Conservation (phyloP, 2,888 invertebrate genomes). For the Ephialtes manifestator region DNA sequence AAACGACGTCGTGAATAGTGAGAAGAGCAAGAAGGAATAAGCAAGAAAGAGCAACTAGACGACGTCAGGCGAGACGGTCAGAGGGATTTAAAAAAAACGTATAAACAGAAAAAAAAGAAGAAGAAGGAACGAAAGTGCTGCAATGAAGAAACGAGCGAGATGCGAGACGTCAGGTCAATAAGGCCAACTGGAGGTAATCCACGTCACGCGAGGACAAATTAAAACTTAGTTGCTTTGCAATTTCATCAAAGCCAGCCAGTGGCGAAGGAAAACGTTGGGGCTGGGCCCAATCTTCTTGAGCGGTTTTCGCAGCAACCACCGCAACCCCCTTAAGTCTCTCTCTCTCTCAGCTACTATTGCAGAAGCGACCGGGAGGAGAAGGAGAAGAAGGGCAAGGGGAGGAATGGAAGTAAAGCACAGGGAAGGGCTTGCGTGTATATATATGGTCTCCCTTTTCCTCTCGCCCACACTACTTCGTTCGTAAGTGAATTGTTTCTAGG, state of each 20-base stretch:
- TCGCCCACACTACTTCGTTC: constrained; percentile 74
- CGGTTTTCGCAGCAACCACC: constrained; percentile 64
- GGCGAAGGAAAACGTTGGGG: constrained; percentile 60
- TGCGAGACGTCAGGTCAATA: constrained; percentile 75
- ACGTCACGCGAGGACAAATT: constrained; percentile 81
- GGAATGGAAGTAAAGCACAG: constrained; percentile 7
- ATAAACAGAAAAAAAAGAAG: neutral
- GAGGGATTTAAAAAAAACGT: neutral
- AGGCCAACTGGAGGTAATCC: constrained; percentile 80
- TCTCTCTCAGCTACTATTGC: constrained; percentile 12
- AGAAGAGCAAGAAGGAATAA: constrained; percentile 6
- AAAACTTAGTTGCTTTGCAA: constrained; percentile 82
- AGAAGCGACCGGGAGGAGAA: neutral
- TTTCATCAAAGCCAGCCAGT: constrained; percentile 77
- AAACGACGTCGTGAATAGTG: constrained; percentile 45
- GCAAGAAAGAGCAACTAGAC: constrained; percentile 9
- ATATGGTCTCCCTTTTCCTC: constrained; percentile 18
- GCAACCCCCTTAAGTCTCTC: neutral
- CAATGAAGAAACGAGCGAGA: constrained; percentile 47
- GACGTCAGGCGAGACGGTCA: neutral
- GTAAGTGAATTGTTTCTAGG: constrained; percentile 82
- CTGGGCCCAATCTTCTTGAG: constrained; percentile 79
- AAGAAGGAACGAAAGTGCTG: constrained; percentile 29
- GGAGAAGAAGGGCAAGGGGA: no score
- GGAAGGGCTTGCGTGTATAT: constrained; percentile 39